Evolutionary conservation across 92 coral and sea anemone genomes (phyloP).

Genomic region (Epizoanthus rinbou): DNA sequence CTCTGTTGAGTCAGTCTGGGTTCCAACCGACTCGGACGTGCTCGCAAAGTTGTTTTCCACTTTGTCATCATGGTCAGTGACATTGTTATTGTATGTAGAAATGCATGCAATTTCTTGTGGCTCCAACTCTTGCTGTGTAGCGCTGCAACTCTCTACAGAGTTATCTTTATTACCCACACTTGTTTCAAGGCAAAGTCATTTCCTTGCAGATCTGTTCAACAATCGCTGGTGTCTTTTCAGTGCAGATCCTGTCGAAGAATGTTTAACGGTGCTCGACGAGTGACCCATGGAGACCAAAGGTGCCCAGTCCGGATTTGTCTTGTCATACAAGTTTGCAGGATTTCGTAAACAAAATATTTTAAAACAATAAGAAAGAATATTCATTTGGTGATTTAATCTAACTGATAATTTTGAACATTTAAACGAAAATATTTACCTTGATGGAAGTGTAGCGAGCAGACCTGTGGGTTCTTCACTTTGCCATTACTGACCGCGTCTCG

Average conservation of each 20-base stretch:
- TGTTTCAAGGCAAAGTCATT: conserved; percentile 1
- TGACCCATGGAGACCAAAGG: conserved; percentile 51
- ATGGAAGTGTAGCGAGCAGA: conserved; percentile 66
- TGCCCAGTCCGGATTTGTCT: conserved; percentile 67
- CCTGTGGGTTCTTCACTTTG: conserved; percentile 52
- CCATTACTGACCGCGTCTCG: conserved; percentile 65
- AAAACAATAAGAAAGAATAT: neutral
- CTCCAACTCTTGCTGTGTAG: no score
- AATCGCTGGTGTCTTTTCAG: neutral
- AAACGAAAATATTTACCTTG: conserved; percentile 30
- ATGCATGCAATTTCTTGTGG: no score
- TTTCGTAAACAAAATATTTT: conserved; percentile 37
- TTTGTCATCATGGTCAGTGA: no score
- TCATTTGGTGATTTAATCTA: neutral
- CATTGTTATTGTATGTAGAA: no score
- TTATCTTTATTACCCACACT: neutral
- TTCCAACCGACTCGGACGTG: no score
- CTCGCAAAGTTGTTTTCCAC: no score
- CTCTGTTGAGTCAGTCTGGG: no score
- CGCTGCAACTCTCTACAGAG: neutral
- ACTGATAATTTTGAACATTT: neutral
- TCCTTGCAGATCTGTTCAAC: neutral
- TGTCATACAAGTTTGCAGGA: conserved; percentile 46
- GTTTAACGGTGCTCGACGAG: conserved; percentile 14
- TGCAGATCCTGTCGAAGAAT: conserved; percentile 6